Base-by-base conservation (phyloP, 2,888 invertebrate species). In the Carcina quercana region DNA sequence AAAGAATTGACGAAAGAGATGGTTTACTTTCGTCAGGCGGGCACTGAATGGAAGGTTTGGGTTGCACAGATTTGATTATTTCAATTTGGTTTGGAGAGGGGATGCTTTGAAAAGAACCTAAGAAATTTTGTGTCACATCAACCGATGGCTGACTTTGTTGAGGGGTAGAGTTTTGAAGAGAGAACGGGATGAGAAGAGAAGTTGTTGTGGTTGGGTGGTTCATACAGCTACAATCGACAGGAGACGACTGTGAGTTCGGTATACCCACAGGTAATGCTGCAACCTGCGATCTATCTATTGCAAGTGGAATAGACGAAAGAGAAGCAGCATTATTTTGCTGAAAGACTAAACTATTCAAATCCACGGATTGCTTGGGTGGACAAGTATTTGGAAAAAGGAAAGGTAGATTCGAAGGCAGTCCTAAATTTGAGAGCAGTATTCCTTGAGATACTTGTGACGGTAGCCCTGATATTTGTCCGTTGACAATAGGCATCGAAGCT, bases 51-150 rank as follows among this genome's bases (percentile, higher is more conserved):
- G 13, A 8, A 19, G 12, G 19, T 19, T 28, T 17, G 3, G 3
- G 5, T 12, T 13, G 25, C 2, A 25, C n/a, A 2, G 25, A 27
- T 11, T 17, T 27, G 11, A 17, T 15, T 10, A 17, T 2, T 11
- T 25, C 14, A 25, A n/a, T 25, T 12, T 21, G 28, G 7, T 5
- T 26, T 12, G 22, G 17, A n/a, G 40, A 38, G 20, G 5, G 11
- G 27, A 32, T 42, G 39, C 15, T 30, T 35, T 43, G 42, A 10
- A 35, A 1, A 40, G 34, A 25, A 31, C 41, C 7, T 19, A 11
- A 15, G 22, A 10, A n/a, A 19, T 19, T 14, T 25, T 25, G 25
- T 7, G 20, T 5, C 6, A 15, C 5, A 15, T 29, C n/a, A 4
- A 24, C 11, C 10, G 4, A 3, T 12, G 14, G 22, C 20, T 15